These are phyloP conservation scores for Narcine bancroftii DNA, from an alignment of 2,113 vertebrate species.

Conservation along the genomic window DNA sequence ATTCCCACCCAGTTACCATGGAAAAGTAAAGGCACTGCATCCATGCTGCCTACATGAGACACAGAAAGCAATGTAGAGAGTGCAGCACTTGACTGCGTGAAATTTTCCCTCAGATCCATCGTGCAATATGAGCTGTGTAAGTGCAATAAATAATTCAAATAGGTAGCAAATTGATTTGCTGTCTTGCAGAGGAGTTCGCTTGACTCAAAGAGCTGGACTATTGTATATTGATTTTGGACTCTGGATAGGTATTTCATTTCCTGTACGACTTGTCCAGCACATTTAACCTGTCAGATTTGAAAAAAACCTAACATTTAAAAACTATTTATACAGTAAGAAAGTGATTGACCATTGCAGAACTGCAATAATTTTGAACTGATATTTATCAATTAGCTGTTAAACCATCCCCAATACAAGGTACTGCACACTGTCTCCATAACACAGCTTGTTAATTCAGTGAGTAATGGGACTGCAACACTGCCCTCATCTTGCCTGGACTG, in stretches of 20 bases:
- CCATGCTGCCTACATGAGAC: too few species aligned
- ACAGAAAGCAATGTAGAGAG: neutral
- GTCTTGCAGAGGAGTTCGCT: neutral
- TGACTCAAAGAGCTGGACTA: neutral
- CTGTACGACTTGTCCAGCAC: neutral
- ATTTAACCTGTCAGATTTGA: slow-evolving; percentile 23
- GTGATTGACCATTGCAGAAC: neutral
- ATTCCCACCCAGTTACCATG: too few species aligned
- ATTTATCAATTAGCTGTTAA: neutral
- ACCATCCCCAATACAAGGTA: neutral
- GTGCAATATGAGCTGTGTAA: neutral
- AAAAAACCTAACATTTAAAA: slow-evolving; percentile 20
- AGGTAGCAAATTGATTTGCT: slow-evolving; percentile 27
- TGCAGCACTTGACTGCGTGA: neutral
- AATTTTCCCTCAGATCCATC: neutral
- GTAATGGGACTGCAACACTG: neutral
- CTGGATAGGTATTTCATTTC: slow-evolving; percentile 4
- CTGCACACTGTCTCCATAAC: neutral
- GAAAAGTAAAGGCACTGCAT: neutral
- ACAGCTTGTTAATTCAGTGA: neutral
- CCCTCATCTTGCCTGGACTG: neutral
- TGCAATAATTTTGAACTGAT: neutral
- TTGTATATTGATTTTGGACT: slow-evolving; percentile 11
- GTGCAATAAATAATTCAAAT: slow-evolving; percentile 8
- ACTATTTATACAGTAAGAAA: neutral